A percentile compares a stretch with the other conserved stretches of the same genome.
Evolutionary conservation across 2,888 invertebrate species (phyloP).

Genomic region (Eumerus sabulonum): DNA sequence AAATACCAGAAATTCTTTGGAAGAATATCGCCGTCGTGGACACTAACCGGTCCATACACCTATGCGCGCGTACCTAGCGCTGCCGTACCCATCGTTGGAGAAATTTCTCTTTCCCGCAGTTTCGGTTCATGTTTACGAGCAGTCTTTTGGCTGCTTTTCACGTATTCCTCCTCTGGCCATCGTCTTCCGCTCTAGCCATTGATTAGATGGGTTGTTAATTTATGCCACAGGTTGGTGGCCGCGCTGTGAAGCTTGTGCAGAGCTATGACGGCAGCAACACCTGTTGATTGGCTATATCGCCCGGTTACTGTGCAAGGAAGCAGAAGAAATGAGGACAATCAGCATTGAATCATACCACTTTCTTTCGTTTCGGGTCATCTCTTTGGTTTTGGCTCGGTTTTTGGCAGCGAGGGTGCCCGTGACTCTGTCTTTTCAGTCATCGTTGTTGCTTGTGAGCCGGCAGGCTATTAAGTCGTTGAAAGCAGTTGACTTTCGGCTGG

Average conservation of each 20-base stretch:
- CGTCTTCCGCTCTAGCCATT: slow-evolving; percentile 15
- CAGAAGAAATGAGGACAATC: slow-evolving; percentile 49
- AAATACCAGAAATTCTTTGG: slow-evolving; percentile 2
- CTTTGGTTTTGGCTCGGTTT: neutral
- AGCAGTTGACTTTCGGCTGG: slow-evolving; percentile 10
- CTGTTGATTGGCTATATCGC: slow-evolving; percentile 25
- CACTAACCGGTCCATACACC: slow-evolving; percentile 50
- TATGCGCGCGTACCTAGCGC: slow-evolving; percentile 14
- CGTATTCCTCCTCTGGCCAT: slow-evolving; percentile 15
- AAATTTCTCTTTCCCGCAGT: slow-evolving; percentile 48
- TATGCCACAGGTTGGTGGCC: slow-evolving; percentile 53
- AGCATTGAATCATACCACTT: slow-evolving; percentile 64
- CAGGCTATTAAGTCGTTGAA: slow-evolving; percentile 47
- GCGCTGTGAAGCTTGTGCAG: slow-evolving; percentile 28
- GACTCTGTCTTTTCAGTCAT: neutral
- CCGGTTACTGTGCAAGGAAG: slow-evolving; percentile 32
- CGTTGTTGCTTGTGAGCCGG: slow-evolving; percentile 11
- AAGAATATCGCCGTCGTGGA: neutral
- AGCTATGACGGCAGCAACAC: slow-evolving; percentile 29
- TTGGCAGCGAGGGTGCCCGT: slow-evolving; percentile 44
- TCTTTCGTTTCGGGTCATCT: slow-evolving; percentile 28
- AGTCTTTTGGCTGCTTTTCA: slow-evolving; percentile 17
- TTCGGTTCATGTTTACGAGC: slow-evolving; percentile 38
- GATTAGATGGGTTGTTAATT: slow-evolving; percentile 53
- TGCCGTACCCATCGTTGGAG: slow-evolving; percentile 2